phyloP scores from a whole-genome alignment of 2,888 invertebrate species.

The Eupeodes latifasciatus region DNA sequence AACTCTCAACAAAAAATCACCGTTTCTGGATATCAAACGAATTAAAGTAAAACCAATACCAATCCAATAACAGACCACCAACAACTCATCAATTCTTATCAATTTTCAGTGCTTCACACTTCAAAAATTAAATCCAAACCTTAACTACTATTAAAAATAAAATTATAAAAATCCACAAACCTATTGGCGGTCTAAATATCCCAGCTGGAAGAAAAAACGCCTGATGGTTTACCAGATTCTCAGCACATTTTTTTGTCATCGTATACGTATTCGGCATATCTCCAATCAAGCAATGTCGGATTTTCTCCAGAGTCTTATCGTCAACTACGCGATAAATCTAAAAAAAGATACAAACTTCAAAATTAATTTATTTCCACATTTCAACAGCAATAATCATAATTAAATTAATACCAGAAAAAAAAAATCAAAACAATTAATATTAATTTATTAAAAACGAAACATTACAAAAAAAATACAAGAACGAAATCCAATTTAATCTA shows the following conservation, averaged over 20 bases:
- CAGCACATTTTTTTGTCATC: constrained; percentile 84
- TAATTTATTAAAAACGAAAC: constrained; percentile 23
- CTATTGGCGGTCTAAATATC: constrained; percentile 84
- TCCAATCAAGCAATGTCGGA: constrained; percentile 83
- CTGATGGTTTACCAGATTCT: constrained; percentile 83
- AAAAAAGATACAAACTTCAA: constrained; percentile 20
- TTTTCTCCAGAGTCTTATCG: constrained; percentile 82
- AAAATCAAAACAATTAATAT: constrained; percentile 40
- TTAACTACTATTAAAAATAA: background rate
- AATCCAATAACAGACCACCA: no score
- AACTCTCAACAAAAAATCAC: no score
- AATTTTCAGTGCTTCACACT: no score
- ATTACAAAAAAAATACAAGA: background rate
- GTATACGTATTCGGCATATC: constrained; percentile 84
- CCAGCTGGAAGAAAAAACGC: constrained; percentile 83
- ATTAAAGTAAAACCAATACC: no score
- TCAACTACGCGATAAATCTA: constrained; percentile 83
- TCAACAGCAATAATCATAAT: constrained; percentile 10
- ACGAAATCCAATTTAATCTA: constrained; percentile 43
- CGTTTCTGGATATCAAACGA: no score
- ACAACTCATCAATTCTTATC: no score
- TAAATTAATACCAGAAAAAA: constrained; percentile 4
- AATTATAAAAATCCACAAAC: constrained; percentile 78
- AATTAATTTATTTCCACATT: constrained; percentile 17
- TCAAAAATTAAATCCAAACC: background rate